phyloP scores from a whole-genome alignment of 2,888 invertebrate species.

The Thecophora atra region DNA sequence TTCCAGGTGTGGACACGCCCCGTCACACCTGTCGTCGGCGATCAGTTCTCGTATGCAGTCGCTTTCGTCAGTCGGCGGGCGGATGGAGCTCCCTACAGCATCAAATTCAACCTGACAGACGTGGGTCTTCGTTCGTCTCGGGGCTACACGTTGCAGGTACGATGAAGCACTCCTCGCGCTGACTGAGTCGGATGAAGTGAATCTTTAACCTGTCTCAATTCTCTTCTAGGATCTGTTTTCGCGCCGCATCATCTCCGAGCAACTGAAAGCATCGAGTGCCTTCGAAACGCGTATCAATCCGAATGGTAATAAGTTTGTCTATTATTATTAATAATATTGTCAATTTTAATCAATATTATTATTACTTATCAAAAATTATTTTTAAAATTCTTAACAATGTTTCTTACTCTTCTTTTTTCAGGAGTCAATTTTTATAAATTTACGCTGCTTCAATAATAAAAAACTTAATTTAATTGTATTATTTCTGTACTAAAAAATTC shows the following conservation, averaged over 20 bases:
- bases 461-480: background rate
- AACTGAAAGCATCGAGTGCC: slow-evolving; percentile 36
- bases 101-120: slow-evolving; percentile 56
- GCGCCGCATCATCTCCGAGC: slow-evolving; percentile 36
- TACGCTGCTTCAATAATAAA: slow-evolving; percentile 40
- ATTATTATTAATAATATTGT: background rate
- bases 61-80: slow-evolving; percentile 66
- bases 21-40: slow-evolving; percentile 57
- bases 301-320: slow-evolving; percentile 49
- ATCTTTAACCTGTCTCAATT: background rate
- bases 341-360: too few relatives aligned
- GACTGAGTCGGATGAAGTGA: background rate
- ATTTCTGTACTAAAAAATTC: too few relatives aligned
- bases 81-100: slow-evolving; percentile 64
- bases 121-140: slow-evolving; percentile 58
- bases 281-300: slow-evolving; percentile 56
- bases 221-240: slow-evolving; percentile 43
- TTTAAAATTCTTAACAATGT: too few relatives aligned
- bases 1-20: slow-evolving; percentile 66
- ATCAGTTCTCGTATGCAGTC: slow-evolving; percentile 66
- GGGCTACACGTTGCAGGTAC: slow-evolving; percentile 55
- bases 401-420: slow-evolving; percentile 33
- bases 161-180: slow-evolving; percentile 43
- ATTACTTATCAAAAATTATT: too few relatives aligned
- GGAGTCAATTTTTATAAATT: slow-evolving; percentile 59